Conservation (phyloP, 1,140 invertebrate genomes). For the Anoplophora glabripennis region DNA sequence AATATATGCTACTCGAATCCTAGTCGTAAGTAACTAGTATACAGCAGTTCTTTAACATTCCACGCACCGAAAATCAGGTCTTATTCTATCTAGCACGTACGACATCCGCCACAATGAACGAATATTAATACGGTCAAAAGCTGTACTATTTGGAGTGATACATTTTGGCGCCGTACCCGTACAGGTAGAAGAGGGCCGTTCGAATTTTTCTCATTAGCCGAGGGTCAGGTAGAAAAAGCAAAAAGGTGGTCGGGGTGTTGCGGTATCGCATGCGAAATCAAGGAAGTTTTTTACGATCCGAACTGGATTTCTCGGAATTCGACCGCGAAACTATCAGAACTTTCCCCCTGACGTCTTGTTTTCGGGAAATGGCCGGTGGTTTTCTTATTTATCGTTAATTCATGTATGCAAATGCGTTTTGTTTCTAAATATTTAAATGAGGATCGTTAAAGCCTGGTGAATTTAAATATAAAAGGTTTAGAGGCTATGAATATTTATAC, state of each 20-base stretch:
- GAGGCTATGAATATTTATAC: conserved; percentile 15
- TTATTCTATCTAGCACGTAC: too few relatives aligned
- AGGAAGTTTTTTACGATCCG: conserved; percentile 29
- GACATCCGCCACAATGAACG: background rate
- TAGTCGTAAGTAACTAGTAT: too few relatives aligned
- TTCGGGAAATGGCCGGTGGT: background rate
- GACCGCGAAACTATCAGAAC: background rate
- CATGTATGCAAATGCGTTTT: background rate
- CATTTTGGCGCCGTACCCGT: conserved; percentile 31
- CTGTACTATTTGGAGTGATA: conserved; percentile 6
- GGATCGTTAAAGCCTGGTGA: conserved; percentile 3
- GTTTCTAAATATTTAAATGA: background rate
- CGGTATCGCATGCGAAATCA: conserved; percentile 35
- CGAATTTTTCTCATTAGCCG: conserved; percentile 35
- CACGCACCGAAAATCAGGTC: too few relatives aligned
- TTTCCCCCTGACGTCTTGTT: background rate
- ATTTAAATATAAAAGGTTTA: conserved; percentile 11
- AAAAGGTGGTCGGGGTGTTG: conserved; percentile 24
- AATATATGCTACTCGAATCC: too few relatives aligned
- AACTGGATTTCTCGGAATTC: conserved; percentile 15
- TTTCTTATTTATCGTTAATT: background rate
- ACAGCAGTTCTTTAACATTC: too few relatives aligned
- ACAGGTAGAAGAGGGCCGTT: conserved; percentile 27
- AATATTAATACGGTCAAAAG: background rate
- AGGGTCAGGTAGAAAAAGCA: conserved; percentile 30